Base-by-base conservation (phyloP, 2,113 vertebrate species). In the Dromas ardeola region DNA sequence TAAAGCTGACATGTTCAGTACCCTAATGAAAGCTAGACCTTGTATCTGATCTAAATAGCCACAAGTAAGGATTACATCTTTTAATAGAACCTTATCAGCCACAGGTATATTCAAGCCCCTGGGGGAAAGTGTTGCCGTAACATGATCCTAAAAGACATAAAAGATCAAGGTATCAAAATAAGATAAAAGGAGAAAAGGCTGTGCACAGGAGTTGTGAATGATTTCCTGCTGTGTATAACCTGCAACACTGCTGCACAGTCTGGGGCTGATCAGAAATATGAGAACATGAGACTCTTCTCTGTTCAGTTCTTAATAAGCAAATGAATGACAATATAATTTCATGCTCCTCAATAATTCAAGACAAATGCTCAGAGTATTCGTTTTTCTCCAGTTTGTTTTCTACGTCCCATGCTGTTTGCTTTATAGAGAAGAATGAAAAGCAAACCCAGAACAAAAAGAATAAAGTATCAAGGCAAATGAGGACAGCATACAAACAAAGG, bases 391-490 rank as follows among this genome's bases (percentile, higher is more conserved):
- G 56, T 86, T 88, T 90, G 88, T 86, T 95, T 95, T 74, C 61
- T 74, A 56, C 21, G 61, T 72, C 30, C 30, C 49, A 53, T 45
- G 36, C 40, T 81, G 59, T 88, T 88, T 85, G 56, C 32, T 86
- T 96, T 86, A 84, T 5, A 72, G 73, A 92, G 49, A 93, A 95
- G 50, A 88, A 84, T 27, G 13, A 90, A 94, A 92, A 92, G 29
- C 45, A 95, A 91, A 87, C 40, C 83, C 13, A 59, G 50, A 81
- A 88, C 17, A 87, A 63, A 91, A 81, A 85, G 21, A 89, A 89
- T 43, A n/a, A 93, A 92, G 38, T 42, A 84, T 23, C 52, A 69
- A 50, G 43, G n/a, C 81, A 89, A 91, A 85, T 34, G 32, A 85
- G 22, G 29, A 67, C 20, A 88, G 11, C 55, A 76, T 16, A 45